These are phyloP conservation scores for Epinotia nisella DNA, from an alignment of 2,888 invertebrate species.

Conservation along the genomic window DNA sequence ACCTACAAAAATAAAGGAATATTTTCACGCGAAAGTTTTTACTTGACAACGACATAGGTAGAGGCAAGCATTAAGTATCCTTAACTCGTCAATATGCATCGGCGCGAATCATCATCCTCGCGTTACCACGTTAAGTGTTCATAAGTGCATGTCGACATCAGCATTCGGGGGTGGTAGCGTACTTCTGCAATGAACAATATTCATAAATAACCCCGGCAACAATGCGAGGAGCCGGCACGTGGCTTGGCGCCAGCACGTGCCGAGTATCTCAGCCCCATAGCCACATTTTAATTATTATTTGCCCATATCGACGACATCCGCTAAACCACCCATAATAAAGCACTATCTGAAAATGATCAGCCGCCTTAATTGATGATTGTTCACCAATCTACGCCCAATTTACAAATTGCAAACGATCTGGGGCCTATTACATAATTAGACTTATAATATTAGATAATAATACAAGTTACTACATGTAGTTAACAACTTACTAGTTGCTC, in stretches of 20 bases:
- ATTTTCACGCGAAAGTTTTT: neutral
- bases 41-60: neutral
- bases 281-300: conserved; percentile 73
- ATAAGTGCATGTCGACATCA: conserved; percentile 66
- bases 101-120: conserved; percentile 3
- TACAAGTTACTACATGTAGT: too few species aligned
- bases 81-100: neutral
- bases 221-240: conserved; percentile 63
- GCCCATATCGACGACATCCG: conserved; percentile 61
- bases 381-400: neutral
- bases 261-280: conserved; percentile 52
- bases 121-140: conserved; percentile 57
- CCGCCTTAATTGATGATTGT: neutral
- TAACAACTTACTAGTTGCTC: too few species aligned
- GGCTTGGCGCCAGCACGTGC: conserved; percentile 60
- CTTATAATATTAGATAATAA: too few species aligned
- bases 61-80: too few species aligned
- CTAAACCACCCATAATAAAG: conserved; percentile 36
- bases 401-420: neutral
- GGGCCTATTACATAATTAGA: too few species aligned
- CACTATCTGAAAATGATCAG: conserved; percentile 8
- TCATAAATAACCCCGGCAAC: conserved; percentile 79
- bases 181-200: conserved; percentile 72
- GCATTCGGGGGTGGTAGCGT: conserved; percentile 60
- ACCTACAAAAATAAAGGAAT: too few species aligned